Evolutionary conservation across 92 coral and sea anemone species (phyloP).

Genomic region (Zoanthus sociatus): DNA sequence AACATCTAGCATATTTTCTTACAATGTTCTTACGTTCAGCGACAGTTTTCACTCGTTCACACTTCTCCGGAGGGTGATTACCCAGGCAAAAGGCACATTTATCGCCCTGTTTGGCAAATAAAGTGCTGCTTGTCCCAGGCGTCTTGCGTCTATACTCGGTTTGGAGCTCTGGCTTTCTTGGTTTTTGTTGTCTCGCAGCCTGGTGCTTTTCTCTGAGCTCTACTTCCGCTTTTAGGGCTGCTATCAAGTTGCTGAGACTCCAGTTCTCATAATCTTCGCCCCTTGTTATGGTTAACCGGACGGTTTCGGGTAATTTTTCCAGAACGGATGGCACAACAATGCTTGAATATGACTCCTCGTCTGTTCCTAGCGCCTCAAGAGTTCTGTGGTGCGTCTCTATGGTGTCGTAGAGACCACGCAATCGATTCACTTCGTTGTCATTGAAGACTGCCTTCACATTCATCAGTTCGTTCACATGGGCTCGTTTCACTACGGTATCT

Average conservation of each 20-base stretch:
- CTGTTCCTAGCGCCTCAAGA: conserved; percentile 6
- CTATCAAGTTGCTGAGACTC: not conserved
- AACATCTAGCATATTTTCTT: conserved; percentile 6
- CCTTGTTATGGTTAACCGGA: conserved; percentile 15
- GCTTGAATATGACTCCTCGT: not conserved
- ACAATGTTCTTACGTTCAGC: conserved; percentile 29
- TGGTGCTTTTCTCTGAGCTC: conserved; percentile 20
- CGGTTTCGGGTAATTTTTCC: not conserved
- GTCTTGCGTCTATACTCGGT: not conserved
- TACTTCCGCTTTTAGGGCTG: not conserved
- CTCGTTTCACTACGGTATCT: not conserved
- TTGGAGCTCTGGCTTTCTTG: conserved; percentile 1
- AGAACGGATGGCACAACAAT: conserved; percentile 16
- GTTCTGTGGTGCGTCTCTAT: conserved; percentile 26
- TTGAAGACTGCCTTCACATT: not conserved
- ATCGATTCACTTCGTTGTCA: not conserved
- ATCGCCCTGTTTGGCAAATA: not conserved
- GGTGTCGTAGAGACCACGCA: not conserved
- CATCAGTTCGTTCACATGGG: not conserved
- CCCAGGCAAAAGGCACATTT: not conserved
- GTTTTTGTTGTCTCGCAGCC: not conserved
- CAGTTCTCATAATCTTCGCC: conserved; percentile 13
- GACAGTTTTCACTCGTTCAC: not conserved
- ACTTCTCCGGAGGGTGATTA: not conserved
- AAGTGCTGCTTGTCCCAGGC: not conserved